Conservation (phyloP, 2,888 invertebrate genomes). For the Eristalinus aeneus region DNA sequence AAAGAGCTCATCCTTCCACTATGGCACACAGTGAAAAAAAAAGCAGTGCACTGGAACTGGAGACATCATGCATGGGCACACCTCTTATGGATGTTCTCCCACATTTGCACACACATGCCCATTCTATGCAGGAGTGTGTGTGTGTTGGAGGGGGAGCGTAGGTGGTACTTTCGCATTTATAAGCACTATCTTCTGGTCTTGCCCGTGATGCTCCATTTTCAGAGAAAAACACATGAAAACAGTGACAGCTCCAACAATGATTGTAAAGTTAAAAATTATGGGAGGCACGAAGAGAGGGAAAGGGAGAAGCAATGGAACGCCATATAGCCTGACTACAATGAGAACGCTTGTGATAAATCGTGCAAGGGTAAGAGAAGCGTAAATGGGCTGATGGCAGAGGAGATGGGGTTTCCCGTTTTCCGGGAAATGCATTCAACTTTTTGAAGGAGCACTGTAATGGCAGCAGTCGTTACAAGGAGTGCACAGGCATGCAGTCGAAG, state of each 20-base stretch:
- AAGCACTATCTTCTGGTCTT: slow-evolving; percentile 27
- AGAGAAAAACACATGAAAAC: slow-evolving; percentile 54
- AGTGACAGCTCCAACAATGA: slow-evolving; percentile 65
- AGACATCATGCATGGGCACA: not conserved
- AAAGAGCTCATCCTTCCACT: slow-evolving; percentile 36
- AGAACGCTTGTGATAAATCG: slow-evolving; percentile 60
- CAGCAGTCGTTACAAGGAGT: slow-evolving; percentile 1
- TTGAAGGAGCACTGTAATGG: slow-evolving; percentile 11
- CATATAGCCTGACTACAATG: slow-evolving; percentile 42
- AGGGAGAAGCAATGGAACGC: slow-evolving; percentile 15
- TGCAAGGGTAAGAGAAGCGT: slow-evolving; percentile 31
- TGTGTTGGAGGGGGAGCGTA: not conserved
- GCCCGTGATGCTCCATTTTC: slow-evolving; percentile 31
- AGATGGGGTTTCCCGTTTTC: slow-evolving; percentile 14
- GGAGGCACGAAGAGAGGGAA: slow-evolving; percentile 18
- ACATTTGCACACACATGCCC: not conserved
- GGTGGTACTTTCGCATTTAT: slow-evolving; percentile 31
- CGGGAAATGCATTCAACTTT: slow-evolving; percentile 51
- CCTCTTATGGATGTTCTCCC: not conserved
- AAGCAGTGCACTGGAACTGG: slow-evolving; percentile 8
- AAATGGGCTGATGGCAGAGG: slow-evolving; percentile 20
- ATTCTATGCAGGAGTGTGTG: not conserved
- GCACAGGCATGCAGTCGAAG: not conserved
- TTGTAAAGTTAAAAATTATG: slow-evolving; percentile 69
- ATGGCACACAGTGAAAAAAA: not conserved